phyloP scores from a whole-genome alignment of 2,113 vertebrate genomes.

The Mionectes macconnelli region DNA sequence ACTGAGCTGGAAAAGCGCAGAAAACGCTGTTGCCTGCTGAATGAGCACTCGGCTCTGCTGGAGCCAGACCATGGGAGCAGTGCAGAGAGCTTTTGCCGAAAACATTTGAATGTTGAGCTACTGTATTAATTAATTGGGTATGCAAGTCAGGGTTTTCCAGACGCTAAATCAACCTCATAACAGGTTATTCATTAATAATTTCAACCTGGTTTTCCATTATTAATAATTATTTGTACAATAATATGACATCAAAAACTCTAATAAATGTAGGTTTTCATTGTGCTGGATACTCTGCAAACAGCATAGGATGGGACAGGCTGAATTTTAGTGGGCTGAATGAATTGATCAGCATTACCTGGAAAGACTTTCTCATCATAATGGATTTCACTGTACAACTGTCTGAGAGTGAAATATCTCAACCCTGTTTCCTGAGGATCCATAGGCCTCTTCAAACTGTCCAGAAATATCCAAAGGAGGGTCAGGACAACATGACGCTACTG shows the following conservation, averaged over 20 bases:
- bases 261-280: slow-evolving; percentile 18
- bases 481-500: accelerated
- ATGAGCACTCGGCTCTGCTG: background rate
- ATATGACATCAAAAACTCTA: background rate
- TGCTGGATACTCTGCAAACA: background rate
- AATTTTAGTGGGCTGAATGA: background rate
- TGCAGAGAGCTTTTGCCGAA: background rate
- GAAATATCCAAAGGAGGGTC: background rate
- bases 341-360: background rate
- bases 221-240: slow-evolving; percentile 53
- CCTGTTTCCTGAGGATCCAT: background rate
- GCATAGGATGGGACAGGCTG: background rate
- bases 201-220: slow-evolving; percentile 30
- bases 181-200: slow-evolving; percentile 46
- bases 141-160: slow-evolving; percentile 1
- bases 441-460: background rate
- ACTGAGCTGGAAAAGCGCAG: slow-evolving; percentile 31
- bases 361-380: background rate
- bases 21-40: slow-evolving; percentile 28
- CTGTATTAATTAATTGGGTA: slow-evolving; percentile 31
- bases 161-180: slow-evolving; percentile 23
- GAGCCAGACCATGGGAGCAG: background rate
- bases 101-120: background rate
- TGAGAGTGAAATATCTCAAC: background rate
- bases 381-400: background rate